Percentiles rank a stretch among this genome's conserved stretches.
These are phyloP conservation scores for Alauda arvensis DNA, from an alignment of 2,797 vertebrate genomes.

Conservation along the genomic window DNA sequence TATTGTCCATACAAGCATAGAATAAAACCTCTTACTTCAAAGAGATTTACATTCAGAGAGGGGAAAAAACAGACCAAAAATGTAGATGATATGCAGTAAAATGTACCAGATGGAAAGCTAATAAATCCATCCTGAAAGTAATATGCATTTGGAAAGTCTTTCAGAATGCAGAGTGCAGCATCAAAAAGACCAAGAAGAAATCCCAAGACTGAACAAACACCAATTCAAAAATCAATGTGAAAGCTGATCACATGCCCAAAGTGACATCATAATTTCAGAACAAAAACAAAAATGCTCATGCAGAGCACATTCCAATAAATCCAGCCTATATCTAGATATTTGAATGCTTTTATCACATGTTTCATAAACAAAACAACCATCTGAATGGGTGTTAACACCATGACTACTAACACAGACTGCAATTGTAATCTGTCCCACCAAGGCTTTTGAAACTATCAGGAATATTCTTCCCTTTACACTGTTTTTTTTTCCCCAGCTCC, in stretches of 20 bases:
- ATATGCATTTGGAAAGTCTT: background rate
- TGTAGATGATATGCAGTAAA: background rate
- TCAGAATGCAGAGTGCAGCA: background rate
- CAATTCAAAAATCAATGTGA: background rate
- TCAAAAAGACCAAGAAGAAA: background rate
- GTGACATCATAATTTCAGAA: background rate
- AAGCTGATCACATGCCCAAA: background rate
- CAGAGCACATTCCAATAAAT: background rate
- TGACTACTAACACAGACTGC: background rate
- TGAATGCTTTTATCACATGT: background rate
- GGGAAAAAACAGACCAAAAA: background rate
- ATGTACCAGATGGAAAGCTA: background rate
- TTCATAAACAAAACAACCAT: background rate
- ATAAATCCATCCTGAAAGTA: background rate
- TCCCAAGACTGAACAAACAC: background rate
- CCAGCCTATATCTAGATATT: background rate
- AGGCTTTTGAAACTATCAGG: background rate
- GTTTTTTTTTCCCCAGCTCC: background rate
- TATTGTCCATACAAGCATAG: background rate
- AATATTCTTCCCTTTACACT: background rate
- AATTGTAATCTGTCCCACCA: background rate
- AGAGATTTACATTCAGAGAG: background rate
- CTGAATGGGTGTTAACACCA: background rate
- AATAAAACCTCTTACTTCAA: background rate
- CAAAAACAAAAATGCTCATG: background rate